phyloP scores from a whole-genome alignment of 2,888 invertebrate species.

The Microplitis manilae region DNA sequence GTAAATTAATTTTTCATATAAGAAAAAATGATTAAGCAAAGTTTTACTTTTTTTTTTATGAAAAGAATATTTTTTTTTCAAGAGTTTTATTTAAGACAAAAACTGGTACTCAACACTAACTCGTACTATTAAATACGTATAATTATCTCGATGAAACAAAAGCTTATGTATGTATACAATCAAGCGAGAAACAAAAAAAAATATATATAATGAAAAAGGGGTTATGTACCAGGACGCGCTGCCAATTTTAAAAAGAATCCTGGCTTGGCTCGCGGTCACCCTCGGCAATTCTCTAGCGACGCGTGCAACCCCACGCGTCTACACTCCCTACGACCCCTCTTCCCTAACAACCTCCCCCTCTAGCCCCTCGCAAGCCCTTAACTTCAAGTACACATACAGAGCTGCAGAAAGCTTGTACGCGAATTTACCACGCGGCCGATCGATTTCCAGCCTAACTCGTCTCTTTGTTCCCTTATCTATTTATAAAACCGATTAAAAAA shows the following conservation, averaged over 20 bases:
- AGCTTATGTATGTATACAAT: too few relatives aligned
- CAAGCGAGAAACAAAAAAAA: too few relatives aligned
- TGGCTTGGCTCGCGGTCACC: conserved; percentile 40
- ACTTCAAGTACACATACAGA: conserved; percentile 1
- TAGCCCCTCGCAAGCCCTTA: background rate
- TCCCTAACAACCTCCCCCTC: background rate
- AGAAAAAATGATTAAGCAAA: too few relatives aligned
- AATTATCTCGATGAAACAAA: too few relatives aligned
- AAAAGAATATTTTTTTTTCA: background rate
- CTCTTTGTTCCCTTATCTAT: conserved; percentile 28
- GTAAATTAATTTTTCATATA: too few relatives aligned
- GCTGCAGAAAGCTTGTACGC: conserved; percentile 11
- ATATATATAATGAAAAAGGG: background rate
- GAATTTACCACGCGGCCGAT: conserved; percentile 35
- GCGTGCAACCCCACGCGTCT: conserved; percentile 36
- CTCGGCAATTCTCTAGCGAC: conserved; percentile 29
- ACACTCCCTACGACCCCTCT: background rate
- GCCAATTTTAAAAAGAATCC: conserved; percentile 37
- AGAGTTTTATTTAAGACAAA: background rate
- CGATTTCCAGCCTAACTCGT: conserved; percentile 16
- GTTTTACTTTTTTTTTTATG: too few relatives aligned
- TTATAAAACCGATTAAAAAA: background rate
- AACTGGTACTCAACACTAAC: background rate
- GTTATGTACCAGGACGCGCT: conserved; percentile 28
- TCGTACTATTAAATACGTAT: too few relatives aligned